These are phyloP conservation scores for Notocelia uddmanniana DNA, from an alignment of 2,888 invertebrate species.

Conservation along the genomic window DNA sequence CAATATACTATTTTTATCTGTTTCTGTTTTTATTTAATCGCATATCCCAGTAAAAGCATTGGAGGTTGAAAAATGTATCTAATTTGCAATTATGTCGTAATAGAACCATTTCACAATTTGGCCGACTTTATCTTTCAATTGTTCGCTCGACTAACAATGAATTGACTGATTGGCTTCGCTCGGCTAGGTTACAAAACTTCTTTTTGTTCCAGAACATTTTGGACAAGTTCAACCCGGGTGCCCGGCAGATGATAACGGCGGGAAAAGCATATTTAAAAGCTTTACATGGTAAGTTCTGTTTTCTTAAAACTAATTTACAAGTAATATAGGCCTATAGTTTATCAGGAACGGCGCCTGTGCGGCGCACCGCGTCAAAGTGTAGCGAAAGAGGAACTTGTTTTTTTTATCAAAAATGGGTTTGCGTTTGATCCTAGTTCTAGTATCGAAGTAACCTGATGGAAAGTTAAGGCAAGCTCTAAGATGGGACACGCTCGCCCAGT, in stretches of 20 bases:
- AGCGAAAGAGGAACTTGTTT: no score
- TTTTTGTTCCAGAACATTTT: conserved; percentile 94
- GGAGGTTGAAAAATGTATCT: conserved; percentile 26
- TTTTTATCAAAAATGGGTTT: no score
- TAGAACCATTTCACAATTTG: conserved; percentile 34
- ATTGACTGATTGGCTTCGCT: conserved; percentile 55
- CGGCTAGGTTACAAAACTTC: conserved; percentile 47
- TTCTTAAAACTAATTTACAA: neutral
- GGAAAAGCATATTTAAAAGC: conserved; percentile 98
- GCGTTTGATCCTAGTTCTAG: no score
- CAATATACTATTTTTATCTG: no score
- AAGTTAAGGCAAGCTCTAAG: no score
- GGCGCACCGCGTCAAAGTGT: no score
- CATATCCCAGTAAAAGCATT: neutral
- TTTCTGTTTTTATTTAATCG: neutral
- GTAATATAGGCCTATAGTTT: neutral
- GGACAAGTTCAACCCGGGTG: conserved; percentile 98
- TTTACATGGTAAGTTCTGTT: conserved; percentile 92
- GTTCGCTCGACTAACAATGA: conserved; percentile 51
- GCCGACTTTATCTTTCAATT: conserved; percentile 40
- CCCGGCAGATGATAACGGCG: conserved; percentile 96
- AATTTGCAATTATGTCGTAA: conserved; percentile 45
- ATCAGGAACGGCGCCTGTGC: no score
- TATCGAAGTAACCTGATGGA: no score
- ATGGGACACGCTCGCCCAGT: no score